Base-by-base conservation (phyloP, 2,888 invertebrate genomes). In the Teleogryllus oceanicus region DNA sequence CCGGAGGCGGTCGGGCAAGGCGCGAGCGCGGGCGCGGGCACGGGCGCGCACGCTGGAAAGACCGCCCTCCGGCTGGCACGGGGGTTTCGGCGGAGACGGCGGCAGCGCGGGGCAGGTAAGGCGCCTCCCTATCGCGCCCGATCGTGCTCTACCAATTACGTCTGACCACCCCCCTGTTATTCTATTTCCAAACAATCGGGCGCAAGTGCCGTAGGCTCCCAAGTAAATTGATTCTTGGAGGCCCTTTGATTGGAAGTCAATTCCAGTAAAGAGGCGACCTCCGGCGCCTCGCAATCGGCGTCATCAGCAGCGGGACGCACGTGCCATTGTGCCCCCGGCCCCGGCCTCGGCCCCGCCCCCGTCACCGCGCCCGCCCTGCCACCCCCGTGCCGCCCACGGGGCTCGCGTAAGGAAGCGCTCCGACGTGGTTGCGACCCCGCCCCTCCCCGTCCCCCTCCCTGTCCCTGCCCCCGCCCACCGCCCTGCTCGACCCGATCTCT, bases 191-290 rank as follows among this genome's bases (percentile, higher is more conserved):
- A 62, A 62, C 62, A 62, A 62, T 62, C n/a, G 62, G 62, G 62
- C 13, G 62, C 62, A 62, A 62, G 62, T 62, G 62, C 62, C 62
- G 62, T 62, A 62, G 62, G n/a, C 62, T 62, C 62, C 62, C 62
- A 62, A 62, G 62, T 62, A 62, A 62, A 62, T 62, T 62, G 62
- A 62, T 62, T 62, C 62, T 62, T 62, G 62, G 16, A 62, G 62
- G 62, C 62, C 62, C 62, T 62, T 62, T 62, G 62, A 62, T 62
- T 62, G 62, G 62, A 62, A 62, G 62, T 62, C 62, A 62, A 62
- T 62, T 62, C 62, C 62, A 62, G 62, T 62, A 62, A 62, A 62
- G 62, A 62, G 62, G 62, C 62, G 62, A 62, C 62, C 62, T 62
- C 16, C 16, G 62, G 16, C 16, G 8, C 62, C 62, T 62, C 62